Evolutionary conservation across 1,140 invertebrate genomes (phyloP), one percentile per base, ranked within the genome.

Genomic region (Lordiphosa clarofinis): DNA sequence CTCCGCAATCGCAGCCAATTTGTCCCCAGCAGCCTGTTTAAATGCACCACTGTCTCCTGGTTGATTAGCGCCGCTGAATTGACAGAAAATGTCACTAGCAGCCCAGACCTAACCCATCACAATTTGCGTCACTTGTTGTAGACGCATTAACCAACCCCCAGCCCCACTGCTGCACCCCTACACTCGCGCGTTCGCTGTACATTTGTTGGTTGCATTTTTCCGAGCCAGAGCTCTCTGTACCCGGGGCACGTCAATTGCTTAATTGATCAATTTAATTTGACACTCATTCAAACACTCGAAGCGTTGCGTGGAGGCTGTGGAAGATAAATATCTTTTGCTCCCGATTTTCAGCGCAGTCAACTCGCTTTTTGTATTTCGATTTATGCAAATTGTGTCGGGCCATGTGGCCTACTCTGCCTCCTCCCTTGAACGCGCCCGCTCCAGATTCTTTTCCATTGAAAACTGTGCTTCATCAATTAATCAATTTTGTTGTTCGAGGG

Each of bases 241-340:
- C 35, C 40, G 43, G 12, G 38, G 53, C 72, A 69, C 64, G 68
- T 82, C 84, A 87, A 87, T 78, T 87, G 82, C 78, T 87, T 87
- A 87, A 87, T 87, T 87, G 82, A 87, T 87, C 84, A 87, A 87
- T 82, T 87, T 84, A 87, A 87, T 87, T 87, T 87, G 82, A 87
- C 82, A 87, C 76, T 87, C 78, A 82, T 76, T 68, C 73, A 70
- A 75, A 66, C 67, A 71, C 72, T 75, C 62, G 57, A 58, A 62
- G 66, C 65, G 52, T 50, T 31, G 57, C 49, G 37, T 35, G 15
- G 28, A 49, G 48, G 33, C 44, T 53, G 46, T 48, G 44, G 38
- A 79, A 82, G 75, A 75, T 79, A 81, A 82, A 79, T 79, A 79
- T 79, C 76, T 79, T 75, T 81, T 71, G 76, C 76, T 74, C 66